Percentiles rank a stretch among this genome's conserved stretches.
phyloP scores from a whole-genome alignment of 2,797 vertebrate genomes.

The Bradypodion pumilum region DNA sequence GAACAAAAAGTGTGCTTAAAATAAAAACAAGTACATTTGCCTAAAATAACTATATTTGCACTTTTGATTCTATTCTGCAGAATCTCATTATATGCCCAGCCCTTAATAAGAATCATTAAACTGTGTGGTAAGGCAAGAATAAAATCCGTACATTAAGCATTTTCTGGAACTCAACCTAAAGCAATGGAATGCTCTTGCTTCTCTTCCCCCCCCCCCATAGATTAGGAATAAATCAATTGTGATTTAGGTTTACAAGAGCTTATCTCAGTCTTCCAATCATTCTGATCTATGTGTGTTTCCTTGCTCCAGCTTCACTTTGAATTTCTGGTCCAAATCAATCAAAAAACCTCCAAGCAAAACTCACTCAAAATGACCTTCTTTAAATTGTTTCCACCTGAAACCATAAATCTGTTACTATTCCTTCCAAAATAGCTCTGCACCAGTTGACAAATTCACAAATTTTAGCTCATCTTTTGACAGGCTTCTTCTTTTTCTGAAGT shows the following conservation, averaged over 20 bases:
- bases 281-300: constrained; percentile 14
- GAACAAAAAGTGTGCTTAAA: neutral
- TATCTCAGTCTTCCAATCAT: constrained; percentile 32
- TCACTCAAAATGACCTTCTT: neutral
- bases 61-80: neutral
- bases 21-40: neutral
- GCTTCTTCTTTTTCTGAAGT: constrained; percentile 4
- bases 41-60: neutral
- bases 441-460: constrained; percentile 24
- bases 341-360: constrained; percentile 29
- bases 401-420: neutral
- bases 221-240: constrained; percentile 11
- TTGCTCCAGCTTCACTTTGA: neutral
- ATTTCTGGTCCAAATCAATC: constrained; percentile 21
- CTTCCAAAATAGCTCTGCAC: neutral
- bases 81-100: neutral
- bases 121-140: neutral
- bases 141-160: constrained; percentile 1
- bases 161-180: constrained; percentile 14
- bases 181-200: neutral
- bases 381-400: constrained; percentile 26
- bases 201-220: neutral
- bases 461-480: constrained; percentile 30
- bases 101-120: neutral
- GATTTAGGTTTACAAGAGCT: constrained; percentile 13